A percentile compares a stretch with the other conserved stretches of the same genome.
These are phyloP conservation scores for Melanchra persicariae DNA, from an alignment of 2,888 invertebrate genomes.

Conservation along the genomic window DNA sequence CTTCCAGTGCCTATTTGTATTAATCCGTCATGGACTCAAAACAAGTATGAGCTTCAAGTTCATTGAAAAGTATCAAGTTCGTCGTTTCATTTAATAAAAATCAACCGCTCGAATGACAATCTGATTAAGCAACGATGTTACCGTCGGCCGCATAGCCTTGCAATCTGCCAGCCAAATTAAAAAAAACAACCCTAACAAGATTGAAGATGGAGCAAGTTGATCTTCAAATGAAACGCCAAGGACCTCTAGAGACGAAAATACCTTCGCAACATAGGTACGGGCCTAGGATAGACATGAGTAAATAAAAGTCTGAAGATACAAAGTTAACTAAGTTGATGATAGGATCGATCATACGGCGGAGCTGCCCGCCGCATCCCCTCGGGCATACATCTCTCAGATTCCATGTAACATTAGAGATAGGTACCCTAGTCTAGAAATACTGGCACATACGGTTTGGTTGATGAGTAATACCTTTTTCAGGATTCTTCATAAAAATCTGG, in stretches of 20 bases:
- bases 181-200: constrained; percentile 40
- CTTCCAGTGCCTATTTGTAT: too few relatives aligned
- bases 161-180: constrained; percentile 42
- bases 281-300: constrained; percentile 41
- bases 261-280: constrained; percentile 34
- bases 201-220: constrained; percentile 39
- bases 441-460: not conserved
- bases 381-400: constrained; percentile 63
- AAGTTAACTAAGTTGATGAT: constrained; percentile 60
- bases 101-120: constrained; percentile 4
- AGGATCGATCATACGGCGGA: constrained; percentile 62
- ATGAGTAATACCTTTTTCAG: not conserved
- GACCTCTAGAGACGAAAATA: constrained; percentile 43
- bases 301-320: constrained; percentile 55
- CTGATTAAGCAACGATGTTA: constrained; percentile 19
- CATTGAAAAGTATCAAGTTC: not conserved
- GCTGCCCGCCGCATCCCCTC: constrained; percentile 52
- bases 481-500: too few relatives aligned
- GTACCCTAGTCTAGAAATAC: constrained; percentile 40
- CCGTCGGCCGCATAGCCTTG: constrained; percentile 13
- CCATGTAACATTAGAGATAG: constrained; percentile 55
- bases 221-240: constrained; percentile 31
- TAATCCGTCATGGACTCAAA: too few relatives aligned
- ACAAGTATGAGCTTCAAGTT: not conserved
- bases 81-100: constrained; percentile 13